Evolutionary conservation across 2,888 invertebrate species (phyloP), one percentile per base, ranked within the genome.

Genomic region (Miltochrista miniata): DNA sequence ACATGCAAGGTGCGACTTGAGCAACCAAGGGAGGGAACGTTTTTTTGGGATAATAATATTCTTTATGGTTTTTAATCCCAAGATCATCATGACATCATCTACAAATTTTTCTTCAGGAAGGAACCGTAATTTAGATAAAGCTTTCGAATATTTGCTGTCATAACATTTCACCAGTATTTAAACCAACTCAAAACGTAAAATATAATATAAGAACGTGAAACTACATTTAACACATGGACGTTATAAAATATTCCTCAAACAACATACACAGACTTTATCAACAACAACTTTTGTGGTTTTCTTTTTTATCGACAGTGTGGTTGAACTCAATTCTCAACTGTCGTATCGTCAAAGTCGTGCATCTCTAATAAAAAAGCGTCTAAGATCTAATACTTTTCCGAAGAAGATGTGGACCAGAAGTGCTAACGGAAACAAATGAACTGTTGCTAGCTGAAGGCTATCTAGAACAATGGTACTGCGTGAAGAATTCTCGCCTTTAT

Each of bases 361-460:
- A 70, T 74, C 73, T 81, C 84, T 76, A 88, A 89, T 89, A 83
- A 86, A 71, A 70, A 75, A 73, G 67, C 70, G 66, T 66, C 76
- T 72, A 82, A 83, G 84, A 84, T 82, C 74, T 80, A 81, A 87
- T n/a, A 88, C 82, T 83, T 81, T 76, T 68, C 72, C 79, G 78
- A 80, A 84, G 83, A 83, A 76, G 74, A 74, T 72, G 68, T 74
- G 71, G 76, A 76, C 76, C 76, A 81, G 82, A 83, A 85, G 83
- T 84, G 83, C 75, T 85, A 87, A 88, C 84, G 86, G 86, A 88
- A 88, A 87, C 82, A 87, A 88, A 87, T 88, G 83, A 87, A 85
- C 86, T 85, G 82, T 83, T 80, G 74, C 82, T 76, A 73, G 77
- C 78, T 82, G 80, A 81, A 82, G 77, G 73, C 77, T 84, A 79